A percentile compares a stretch with the other conserved stretches of the same genome.
These are phyloP conservation scores for Entelurus aequoreus DNA, from an alignment of 2,113 vertebrate species.

Conservation along the genomic window DNA sequence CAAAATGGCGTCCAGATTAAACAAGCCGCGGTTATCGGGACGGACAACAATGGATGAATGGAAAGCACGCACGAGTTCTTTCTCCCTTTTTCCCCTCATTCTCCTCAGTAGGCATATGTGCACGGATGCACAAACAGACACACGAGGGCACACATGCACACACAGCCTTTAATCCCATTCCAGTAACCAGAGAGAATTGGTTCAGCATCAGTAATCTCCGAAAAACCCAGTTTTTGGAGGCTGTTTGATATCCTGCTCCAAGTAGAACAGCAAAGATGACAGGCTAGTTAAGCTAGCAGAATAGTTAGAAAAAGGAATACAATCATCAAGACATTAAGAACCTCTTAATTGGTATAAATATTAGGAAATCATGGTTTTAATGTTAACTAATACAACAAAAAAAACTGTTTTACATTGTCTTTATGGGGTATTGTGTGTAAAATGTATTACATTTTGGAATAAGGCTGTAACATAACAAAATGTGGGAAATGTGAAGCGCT, in stretches of 20 bases:
- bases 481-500: too few relatives aligned
- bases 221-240: constrained; percentile 68
- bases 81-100: constrained; percentile 3
- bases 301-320: not conserved
- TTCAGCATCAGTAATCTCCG: constrained; percentile 69
- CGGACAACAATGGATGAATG: constrained; percentile 50
- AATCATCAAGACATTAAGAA: not conserved
- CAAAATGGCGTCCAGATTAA: constrained; percentile 71
- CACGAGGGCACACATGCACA: constrained; percentile 7
- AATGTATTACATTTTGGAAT: too few relatives aligned
- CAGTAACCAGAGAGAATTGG: constrained; percentile 71
- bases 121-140: constrained; percentile 3
- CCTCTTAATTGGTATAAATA: too few relatives aligned
- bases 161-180: constrained; percentile 67
- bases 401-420: too few relatives aligned
- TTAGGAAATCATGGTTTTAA: too few relatives aligned
- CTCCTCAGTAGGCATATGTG: constrained; percentile 2
- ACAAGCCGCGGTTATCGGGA: constrained; percentile 49
- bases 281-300: constrained; percentile 9
- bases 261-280: constrained; percentile 38
- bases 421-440: too few relatives aligned
- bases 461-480: too few relatives aligned
- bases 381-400: too few relatives aligned
- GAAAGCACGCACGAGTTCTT: constrained; percentile 27
- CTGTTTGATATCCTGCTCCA: constrained; percentile 56